Evolutionary conservation across 2,888 invertebrate genomes (phyloP).

Genomic region (Drosophila falleni): DNA sequence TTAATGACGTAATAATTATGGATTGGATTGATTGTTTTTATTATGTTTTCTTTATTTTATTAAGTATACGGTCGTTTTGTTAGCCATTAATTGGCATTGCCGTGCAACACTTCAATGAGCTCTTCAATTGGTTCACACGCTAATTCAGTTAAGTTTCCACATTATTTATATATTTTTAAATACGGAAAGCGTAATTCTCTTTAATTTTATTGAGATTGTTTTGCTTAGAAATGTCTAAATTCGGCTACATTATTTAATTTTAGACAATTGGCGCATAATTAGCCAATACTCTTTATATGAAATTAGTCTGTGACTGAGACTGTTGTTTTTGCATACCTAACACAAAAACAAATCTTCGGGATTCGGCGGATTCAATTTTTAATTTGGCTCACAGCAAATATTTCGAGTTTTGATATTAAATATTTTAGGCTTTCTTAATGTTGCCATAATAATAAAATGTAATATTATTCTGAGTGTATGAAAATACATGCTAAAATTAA

Average conservation of each 20-base stretch:
- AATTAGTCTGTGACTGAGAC: conserved; percentile 13
- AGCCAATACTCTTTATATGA: conserved; percentile 17
- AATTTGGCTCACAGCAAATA: too few relatives aligned
- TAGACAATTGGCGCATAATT: conserved; percentile 67
- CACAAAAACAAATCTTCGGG: too few relatives aligned
- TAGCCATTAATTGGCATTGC: conserved; percentile 53
- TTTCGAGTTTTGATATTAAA: too few relatives aligned
- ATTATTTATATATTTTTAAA: conserved; percentile 25
- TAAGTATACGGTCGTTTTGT: conserved; percentile 43
- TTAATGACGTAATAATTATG: conserved; percentile 76
- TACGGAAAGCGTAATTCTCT: conserved; percentile 56
- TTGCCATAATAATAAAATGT: too few relatives aligned
- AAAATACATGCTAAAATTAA: too few relatives aligned
- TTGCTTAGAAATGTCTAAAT: conserved; percentile 60
- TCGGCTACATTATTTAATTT: conserved; percentile 41
- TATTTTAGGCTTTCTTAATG: too few relatives aligned
- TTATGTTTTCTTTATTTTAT: conserved; percentile 34
- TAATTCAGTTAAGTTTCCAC: conserved; percentile 13
- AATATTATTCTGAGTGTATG: too few relatives aligned
- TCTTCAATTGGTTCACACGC: conserved; percentile 67
- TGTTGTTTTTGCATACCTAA: not conserved
- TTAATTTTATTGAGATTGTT: conserved; percentile 33
- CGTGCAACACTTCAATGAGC: conserved; percentile 32
- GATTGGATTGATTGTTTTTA: conserved; percentile 36
- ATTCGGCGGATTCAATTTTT: too few relatives aligned